These are phyloP conservation scores for Nomia melanderi DNA, from an alignment of 1,140 invertebrate genomes.

Conservation along the genomic window DNA sequence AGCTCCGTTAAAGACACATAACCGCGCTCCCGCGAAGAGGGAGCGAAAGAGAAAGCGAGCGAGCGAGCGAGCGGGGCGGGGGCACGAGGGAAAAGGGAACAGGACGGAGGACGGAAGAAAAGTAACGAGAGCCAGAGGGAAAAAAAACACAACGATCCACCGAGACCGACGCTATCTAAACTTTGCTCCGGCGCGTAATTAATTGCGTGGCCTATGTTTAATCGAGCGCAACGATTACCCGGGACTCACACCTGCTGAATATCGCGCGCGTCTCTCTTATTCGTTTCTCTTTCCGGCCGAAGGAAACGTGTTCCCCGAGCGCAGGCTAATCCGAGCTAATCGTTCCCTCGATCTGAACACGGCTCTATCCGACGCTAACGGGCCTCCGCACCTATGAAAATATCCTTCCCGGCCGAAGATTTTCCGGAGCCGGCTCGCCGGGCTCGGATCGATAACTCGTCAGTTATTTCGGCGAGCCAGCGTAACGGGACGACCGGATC, in stretches of 20 bases:
- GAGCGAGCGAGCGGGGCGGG: no score
- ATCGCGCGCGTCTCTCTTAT: background rate
- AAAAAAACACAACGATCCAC: slow-evolving; percentile 39
- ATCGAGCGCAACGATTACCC: background rate
- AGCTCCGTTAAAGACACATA: slow-evolving; percentile 57
- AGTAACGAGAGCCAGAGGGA: slow-evolving; percentile 17
- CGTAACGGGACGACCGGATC: background rate
- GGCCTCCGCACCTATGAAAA: background rate
- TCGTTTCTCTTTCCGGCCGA: background rate
- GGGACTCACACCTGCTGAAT: background rate
- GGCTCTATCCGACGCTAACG: background rate
- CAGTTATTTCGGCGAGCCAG: slow-evolving; percentile 20
- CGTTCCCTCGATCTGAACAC: background rate
- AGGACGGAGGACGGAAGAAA: background rate
- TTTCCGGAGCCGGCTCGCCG: background rate
- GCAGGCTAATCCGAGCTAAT: background rate
- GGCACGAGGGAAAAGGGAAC: background rate
- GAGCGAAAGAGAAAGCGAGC: background rate
- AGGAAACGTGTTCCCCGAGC: background rate
- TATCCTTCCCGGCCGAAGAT: slow-evolving; percentile 2
- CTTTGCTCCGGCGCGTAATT: slow-evolving; percentile 1
- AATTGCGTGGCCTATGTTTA: slow-evolving; percentile 13
- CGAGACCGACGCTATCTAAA: slow-evolving; percentile 21
- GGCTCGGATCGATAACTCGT: background rate
- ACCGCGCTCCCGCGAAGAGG: background rate